phyloP scores from a whole-genome alignment of 2,888 invertebrate species.

The Gastrophysa polygoni region DNA sequence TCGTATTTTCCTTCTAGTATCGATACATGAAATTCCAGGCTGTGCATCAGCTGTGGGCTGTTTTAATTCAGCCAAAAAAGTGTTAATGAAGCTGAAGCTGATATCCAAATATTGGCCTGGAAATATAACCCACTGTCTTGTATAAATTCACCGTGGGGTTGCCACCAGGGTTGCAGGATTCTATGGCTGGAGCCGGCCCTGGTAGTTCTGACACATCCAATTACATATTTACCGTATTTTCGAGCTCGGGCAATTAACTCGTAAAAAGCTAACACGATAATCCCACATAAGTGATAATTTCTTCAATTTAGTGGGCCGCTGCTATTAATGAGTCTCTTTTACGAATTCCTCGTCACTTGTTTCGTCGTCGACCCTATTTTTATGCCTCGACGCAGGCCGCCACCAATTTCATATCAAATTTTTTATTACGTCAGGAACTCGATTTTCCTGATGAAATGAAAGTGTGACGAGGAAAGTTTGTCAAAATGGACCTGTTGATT shows the following conservation, averaged over 20 bases:
- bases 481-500: too few species aligned
- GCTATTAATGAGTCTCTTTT: conserved; percentile 10
- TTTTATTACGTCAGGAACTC: conserved; percentile 7
- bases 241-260: not conserved
- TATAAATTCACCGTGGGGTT: too few species aligned
- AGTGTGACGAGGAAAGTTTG: not conserved
- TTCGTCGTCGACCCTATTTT: not conserved
- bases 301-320: conserved; percentile 5
- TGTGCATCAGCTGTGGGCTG: too few species aligned
- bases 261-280: conserved; percentile 1
- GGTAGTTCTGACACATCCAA: not conserved
- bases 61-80: too few species aligned
- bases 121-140: too few species aligned
- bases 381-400: too few species aligned
- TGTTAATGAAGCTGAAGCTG: too few species aligned
- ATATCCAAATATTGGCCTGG: too few species aligned
- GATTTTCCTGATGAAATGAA: conserved; percentile 13
- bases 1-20: too few species aligned
- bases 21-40: too few species aligned
- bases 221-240: not conserved
- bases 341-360: not conserved
- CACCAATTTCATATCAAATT: too few species aligned
- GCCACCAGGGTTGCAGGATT: too few species aligned
- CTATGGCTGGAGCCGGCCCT: not conserved
- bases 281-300: conserved; percentile 16